Base-by-base conservation (phyloP, 2,113 vertebrate genomes). In the Psilopsiagon aurifrons region DNA sequence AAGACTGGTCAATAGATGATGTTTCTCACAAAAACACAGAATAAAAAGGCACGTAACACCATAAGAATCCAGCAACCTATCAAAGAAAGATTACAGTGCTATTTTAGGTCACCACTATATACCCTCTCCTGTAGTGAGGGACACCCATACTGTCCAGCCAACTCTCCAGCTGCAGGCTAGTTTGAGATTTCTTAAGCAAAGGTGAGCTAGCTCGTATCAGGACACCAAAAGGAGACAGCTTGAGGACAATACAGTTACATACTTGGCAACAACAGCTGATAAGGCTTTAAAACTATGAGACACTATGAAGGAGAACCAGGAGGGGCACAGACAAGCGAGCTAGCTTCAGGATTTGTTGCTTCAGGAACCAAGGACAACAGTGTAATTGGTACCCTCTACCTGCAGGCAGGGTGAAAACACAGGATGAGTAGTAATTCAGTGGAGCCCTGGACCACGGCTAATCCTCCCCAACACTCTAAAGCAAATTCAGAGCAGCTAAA, bases 371-470 rank as follows among this genome's bases (percentile, higher is more conserved):
- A 24, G 29, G 78, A 6, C 41, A 70, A 39, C 37, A 9, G 62
- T 5, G 41, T 11, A 2, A 9, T 2, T 0, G 11, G 43, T 13
- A 55, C 20, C 43, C 17, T 43, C 31, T 7, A 8, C 28, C n/a
- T 66, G 33, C 4, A 5, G 44, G 18, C 11, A 70, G 51, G 68
- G 18, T 37, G 73, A 54, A 17, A 78, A 27, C 16, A 46, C 2
- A 0, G 62, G 13, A 31, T 10, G 68, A 68, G 44, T 4, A n/a
- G 60, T 37, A 59, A 24, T 24, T 55, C 64, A 27, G 49, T 0
- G 1, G 14, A 24, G 51, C 39, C 31, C 78, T 24, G 78, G 55
- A 33, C 27, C 75, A 10, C 0, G 23, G 71, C 51, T 64, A 8
- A 33, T 7, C 47, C 19, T 73, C 84, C 62, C 29, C 35, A n/a